Conservation (phyloP, 2,888 invertebrate genomes). For the Vanessa cardui region DNA sequence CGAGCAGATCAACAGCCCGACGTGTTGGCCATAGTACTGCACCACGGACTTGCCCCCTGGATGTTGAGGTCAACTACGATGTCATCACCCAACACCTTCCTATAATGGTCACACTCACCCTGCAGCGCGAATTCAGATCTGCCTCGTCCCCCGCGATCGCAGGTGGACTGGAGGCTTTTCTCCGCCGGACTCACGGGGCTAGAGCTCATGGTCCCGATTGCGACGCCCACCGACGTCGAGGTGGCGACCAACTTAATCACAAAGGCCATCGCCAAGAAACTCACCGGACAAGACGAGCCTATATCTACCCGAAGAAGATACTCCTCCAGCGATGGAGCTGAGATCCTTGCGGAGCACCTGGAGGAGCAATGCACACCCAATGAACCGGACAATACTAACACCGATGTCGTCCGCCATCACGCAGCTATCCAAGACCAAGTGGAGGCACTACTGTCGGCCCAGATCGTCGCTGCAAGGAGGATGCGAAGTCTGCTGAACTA, state of each 20-base stretch:
- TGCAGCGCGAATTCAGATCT: background rate
- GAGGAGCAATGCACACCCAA: too few relatives aligned
- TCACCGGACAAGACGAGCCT: too few relatives aligned
- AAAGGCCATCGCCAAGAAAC: too few relatives aligned
- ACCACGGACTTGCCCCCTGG: background rate
- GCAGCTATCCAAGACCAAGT: too few relatives aligned
- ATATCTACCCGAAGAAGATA: too few relatives aligned
- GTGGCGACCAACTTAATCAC: too few relatives aligned
- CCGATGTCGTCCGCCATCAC: too few relatives aligned
- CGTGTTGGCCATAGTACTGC: background rate
- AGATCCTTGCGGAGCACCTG: too few relatives aligned
- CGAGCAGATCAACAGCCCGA: background rate
- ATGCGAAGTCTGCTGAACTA: background rate
- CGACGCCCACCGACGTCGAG: background rate
- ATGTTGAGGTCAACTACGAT: background rate
- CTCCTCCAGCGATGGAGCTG: background rate
- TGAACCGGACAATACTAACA: too few relatives aligned
- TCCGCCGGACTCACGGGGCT: background rate
- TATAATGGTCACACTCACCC: background rate
- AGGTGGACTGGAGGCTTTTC: background rate
- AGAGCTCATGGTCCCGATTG: too few relatives aligned
- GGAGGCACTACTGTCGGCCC: too few relatives aligned
- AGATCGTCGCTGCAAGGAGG: background rate
- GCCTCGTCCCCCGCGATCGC: background rate
- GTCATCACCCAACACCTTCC: background rate